Conservation (phyloP, 2,888 invertebrate species). For the Hymenopus coronatus region DNA sequence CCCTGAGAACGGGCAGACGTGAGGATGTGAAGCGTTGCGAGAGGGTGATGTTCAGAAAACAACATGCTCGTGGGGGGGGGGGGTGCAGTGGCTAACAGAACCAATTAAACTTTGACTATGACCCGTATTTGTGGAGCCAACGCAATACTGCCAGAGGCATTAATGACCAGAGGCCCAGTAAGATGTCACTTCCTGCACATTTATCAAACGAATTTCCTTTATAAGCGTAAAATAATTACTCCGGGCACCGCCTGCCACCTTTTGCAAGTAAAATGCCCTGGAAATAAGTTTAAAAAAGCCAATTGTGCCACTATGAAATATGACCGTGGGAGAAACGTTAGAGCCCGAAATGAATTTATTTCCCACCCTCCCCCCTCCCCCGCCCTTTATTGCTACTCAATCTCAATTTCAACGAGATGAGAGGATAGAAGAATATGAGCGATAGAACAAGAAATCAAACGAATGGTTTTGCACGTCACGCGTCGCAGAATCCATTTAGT, state of each 20-base stretch:
- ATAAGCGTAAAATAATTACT: background rate
- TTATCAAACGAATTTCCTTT: background rate
- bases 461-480: background rate
- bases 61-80: too few relatives aligned
- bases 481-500: background rate
- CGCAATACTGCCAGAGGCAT: background rate
- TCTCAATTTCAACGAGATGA: background rate
- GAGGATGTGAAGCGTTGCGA: background rate
- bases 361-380: background rate
- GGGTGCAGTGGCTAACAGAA: background rate
- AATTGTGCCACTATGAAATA: background rate
- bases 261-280: background rate
- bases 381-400: background rate
- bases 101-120: background rate
- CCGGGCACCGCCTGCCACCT: background rate
- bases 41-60: background rate
- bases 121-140: background rate
- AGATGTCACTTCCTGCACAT: background rate
- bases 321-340: background rate
- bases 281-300: background rate
- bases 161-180: background rate
- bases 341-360: background rate
- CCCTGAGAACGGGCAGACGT: background rate
- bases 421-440: background rate
- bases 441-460: background rate